These are phyloP conservation scores for Rostratula benghalensis DNA, from an alignment of 2,113 vertebrate genomes.

Conservation along the genomic window DNA sequence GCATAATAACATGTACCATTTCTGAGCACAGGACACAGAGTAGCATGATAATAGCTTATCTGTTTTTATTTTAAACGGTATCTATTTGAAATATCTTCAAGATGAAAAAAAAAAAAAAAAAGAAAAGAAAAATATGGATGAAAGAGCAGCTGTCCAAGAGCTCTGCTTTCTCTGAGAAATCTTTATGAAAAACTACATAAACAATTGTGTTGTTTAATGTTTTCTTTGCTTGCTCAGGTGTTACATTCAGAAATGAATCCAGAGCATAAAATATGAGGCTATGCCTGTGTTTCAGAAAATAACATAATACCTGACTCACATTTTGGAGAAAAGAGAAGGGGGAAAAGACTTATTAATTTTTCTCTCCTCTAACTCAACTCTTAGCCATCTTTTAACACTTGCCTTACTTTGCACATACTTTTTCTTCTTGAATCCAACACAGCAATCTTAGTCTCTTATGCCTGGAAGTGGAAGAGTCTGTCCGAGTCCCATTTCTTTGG, in stretches of 20 bases:
- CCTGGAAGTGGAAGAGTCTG: background rate
- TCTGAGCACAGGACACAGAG: background rate
- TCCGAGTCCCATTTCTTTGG: background rate
- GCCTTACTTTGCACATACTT: background rate
- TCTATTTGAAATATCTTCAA: constrained; percentile 4
- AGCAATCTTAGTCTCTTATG: background rate
- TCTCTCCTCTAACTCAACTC: background rate
- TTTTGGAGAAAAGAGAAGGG: background rate
- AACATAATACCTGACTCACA: background rate
- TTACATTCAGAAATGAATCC: background rate
- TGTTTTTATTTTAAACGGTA: background rate
- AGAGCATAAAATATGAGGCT: background rate
- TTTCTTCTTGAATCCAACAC: background rate
- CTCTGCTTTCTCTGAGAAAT: background rate
- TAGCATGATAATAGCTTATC: background rate
- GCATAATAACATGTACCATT: background rate
- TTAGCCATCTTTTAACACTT: background rate
- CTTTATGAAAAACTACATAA: background rate
- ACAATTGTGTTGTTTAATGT: background rate
- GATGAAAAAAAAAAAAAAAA: background rate
- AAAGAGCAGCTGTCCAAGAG: background rate
- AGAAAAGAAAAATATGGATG: background rate
- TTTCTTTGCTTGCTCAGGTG: background rate
- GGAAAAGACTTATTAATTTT: background rate
- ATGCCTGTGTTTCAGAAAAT: background rate